Evolutionary conservation across 1,140 invertebrate species (phyloP).

Genomic region (Nixonia krombeini): DNA sequence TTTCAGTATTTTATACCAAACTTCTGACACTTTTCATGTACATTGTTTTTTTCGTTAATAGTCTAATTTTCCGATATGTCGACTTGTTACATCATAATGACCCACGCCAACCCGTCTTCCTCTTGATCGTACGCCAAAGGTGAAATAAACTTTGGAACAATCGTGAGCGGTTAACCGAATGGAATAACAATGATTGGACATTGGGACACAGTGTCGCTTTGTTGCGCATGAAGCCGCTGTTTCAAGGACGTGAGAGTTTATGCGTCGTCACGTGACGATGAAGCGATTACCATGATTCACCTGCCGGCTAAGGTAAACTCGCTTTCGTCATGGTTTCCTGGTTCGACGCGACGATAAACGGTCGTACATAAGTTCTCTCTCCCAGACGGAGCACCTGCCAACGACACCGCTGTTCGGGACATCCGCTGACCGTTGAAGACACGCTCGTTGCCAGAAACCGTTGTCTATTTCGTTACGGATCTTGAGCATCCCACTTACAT

Average conservation of each 20-base stretch:
- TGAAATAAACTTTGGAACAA: no score
- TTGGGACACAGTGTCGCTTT: no score
- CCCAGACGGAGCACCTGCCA: slow-evolving; percentile 29
- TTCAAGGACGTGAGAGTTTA: slow-evolving; percentile 13
- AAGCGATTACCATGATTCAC: slow-evolving; percentile 28
- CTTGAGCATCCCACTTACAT: slow-evolving; percentile 17
- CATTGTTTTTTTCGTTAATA: no score
- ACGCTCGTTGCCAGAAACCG: slow-evolving; percentile 29
- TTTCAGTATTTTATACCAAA: no score
- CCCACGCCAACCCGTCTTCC: no score
- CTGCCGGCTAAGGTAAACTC: slow-evolving; percentile 19
- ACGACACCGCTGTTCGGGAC: slow-evolving; percentile 20
- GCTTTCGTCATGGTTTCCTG: slow-evolving; percentile 25
- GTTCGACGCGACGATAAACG: slow-evolving; percentile 22
- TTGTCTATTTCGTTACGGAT: slow-evolving; percentile 22
- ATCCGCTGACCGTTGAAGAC: slow-evolving; percentile 38
- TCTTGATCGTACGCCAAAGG: no score
- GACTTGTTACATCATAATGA: no score
- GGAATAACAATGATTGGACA: no score
- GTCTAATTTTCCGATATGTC: no score
- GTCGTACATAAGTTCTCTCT: slow-evolving; percentile 11
- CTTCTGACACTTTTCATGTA: no score
- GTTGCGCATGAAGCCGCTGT: slow-evolving; percentile 6
- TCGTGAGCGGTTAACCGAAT: no score
- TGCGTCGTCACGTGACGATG: slow-evolving; percentile 19